Conservation (phyloP, 2,888 invertebrate genomes). For the Pollenia amentaria region DNA sequence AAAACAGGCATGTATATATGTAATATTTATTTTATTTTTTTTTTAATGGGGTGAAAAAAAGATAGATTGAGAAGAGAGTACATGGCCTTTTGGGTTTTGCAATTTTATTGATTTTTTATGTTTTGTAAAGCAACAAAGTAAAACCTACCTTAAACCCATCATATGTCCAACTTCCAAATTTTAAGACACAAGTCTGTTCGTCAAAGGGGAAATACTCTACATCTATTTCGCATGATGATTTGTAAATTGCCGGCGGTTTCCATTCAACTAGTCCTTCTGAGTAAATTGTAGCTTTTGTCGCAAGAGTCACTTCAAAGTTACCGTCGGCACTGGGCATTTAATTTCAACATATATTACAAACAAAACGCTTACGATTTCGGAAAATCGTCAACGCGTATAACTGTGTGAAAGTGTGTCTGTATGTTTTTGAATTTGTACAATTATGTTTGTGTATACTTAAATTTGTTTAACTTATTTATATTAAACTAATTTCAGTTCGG, state of each 20-base stretch:
- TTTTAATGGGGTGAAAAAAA: constrained; percentile 39
- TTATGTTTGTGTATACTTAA: neutral
- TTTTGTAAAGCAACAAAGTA: constrained; percentile 30
- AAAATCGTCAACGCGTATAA: constrained; percentile 35
- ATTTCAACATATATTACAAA: constrained; percentile 58
- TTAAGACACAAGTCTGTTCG: constrained; percentile 98
- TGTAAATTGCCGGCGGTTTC: constrained; percentile 99
- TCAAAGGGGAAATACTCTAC: constrained; percentile 99
- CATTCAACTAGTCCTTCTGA: constrained; percentile 96
- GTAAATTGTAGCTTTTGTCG: constrained; percentile 97
- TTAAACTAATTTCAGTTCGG: no score
- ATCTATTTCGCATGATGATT: constrained; percentile 98
- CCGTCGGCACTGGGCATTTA: constrained; percentile 91
- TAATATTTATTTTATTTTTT: constrained; percentile 18
- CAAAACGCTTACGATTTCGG: constrained; percentile 14
- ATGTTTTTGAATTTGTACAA: neutral
- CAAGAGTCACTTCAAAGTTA: constrained; percentile 97
- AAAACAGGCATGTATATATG: constrained; percentile 52
- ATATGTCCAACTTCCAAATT: constrained; percentile 99
- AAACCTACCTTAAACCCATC: constrained; percentile 97
- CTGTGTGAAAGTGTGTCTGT: neutral
- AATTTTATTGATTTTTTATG: constrained; percentile 10
- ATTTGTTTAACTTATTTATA: neutral
- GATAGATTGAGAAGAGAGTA: constrained; percentile 34
- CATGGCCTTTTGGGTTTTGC: constrained; percentile 23